Percentiles rank a stretch among this genome's conserved stretches.
Evolutionary conservation across 2,888 invertebrate species (phyloP).

Genomic region (Lasioglossum lativentre): DNA sequence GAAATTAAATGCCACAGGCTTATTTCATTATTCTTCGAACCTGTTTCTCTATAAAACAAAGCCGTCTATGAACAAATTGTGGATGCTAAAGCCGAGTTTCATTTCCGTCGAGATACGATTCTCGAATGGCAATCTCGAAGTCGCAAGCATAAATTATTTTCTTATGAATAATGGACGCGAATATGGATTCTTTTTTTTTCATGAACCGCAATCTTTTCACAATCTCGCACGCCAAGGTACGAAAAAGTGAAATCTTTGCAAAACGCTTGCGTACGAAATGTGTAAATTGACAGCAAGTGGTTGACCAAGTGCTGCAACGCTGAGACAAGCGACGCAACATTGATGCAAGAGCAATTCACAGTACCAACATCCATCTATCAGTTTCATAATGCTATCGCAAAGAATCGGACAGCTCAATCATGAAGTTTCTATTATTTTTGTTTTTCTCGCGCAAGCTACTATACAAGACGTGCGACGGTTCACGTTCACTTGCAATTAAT

Average conservation of each 20-base stretch:
- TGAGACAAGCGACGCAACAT: not conserved
- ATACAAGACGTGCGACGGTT: not conserved
- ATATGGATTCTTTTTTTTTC: not conserved
- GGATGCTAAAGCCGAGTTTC: not conserved
- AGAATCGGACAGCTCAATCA: not conserved
- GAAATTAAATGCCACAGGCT: not conserved
- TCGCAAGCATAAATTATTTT: slow-evolving; percentile 1
- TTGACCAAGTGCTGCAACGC: not conserved
- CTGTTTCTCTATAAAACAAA: not conserved
- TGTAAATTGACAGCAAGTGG: not conserved
- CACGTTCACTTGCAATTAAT: slow-evolving; percentile 52
- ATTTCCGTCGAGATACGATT: not conserved
- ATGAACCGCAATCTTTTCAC: not conserved
- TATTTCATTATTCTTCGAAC: no score
- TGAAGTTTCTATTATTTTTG: not conserved
- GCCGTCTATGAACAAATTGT: not conserved
- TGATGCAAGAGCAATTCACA: not conserved
- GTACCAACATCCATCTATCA: not conserved
- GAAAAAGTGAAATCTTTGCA: slow-evolving; percentile 4
- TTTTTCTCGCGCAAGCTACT: not conserved
- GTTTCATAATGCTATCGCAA: not conserved
- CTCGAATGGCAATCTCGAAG: not conserved
- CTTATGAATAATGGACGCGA: slow-evolving; percentile 1
- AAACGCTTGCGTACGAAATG: not conserved
- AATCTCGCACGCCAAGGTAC: not conserved